Conservation (phyloP, 2,888 invertebrate species). For the Phalangium opilio region DNA sequence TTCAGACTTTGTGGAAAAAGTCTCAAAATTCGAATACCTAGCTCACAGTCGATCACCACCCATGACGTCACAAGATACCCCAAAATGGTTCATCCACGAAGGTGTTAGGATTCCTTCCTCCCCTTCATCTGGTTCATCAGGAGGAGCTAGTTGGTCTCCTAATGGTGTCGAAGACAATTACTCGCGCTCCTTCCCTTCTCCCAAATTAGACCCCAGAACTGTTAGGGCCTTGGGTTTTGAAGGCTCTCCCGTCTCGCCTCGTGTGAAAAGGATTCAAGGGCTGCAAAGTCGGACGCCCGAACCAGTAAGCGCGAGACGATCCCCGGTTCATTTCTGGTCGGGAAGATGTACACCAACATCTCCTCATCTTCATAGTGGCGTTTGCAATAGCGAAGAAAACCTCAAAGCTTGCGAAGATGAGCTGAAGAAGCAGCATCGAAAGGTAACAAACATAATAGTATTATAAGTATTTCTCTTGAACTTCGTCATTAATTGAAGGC, state of each 20-base stretch:
- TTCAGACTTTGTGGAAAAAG: slow-evolving; percentile 50
- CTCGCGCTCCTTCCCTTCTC: background rate
- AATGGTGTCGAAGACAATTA: slow-evolving; percentile 3
- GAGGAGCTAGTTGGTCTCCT: background rate
- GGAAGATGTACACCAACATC: slow-evolving; percentile 20
- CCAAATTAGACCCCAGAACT: background rate
- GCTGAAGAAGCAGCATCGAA: slow-evolving; percentile 24
- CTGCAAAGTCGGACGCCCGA: background rate
- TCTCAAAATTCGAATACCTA: slow-evolving; percentile 62
- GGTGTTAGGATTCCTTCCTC: slow-evolving; percentile 13
- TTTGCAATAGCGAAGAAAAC: slow-evolving; percentile 29
- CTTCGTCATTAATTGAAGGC: slow-evolving; percentile 20
- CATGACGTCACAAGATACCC: slow-evolving; percentile 17
- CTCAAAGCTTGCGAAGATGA: slow-evolving; percentile 31
- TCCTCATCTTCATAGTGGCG: slow-evolving; percentile 21
- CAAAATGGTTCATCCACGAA: slow-evolving; percentile 19
- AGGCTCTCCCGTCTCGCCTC: background rate
- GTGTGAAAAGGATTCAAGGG: background rate
- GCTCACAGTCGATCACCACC: slow-evolving; percentile 35
- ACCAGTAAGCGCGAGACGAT: background rate
- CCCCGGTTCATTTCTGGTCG: slow-evolving; percentile 5
- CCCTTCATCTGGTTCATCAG: background rate
- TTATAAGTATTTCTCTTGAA: background rate
- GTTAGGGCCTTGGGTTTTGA: background rate
- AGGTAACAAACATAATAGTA: slow-evolving; percentile 4